A percentile compares a stretch with the other conserved stretches of the same genome.
Evolutionary conservation across 1,140 invertebrate species (phyloP).

Genomic region (Drosophila santomea): DNA sequence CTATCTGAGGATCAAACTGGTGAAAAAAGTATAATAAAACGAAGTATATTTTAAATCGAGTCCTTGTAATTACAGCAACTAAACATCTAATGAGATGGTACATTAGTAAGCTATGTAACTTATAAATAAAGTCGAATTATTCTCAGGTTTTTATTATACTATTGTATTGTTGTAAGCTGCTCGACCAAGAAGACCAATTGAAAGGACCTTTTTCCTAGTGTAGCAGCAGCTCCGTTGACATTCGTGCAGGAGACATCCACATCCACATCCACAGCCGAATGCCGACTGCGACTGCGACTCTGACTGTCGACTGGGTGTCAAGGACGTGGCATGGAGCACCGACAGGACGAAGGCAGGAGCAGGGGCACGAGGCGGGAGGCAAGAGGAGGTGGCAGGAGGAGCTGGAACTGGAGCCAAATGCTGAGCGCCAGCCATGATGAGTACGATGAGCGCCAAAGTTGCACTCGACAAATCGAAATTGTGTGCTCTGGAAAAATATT

Average conservation of each 20-base stretch:
- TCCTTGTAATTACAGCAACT: too few species aligned
- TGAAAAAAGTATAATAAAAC: too few species aligned
- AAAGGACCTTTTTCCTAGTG: slow-evolving; percentile 22
- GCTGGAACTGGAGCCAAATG: slow-evolving; percentile 52
- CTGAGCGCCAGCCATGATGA: slow-evolving; percentile 74
- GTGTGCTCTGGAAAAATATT: slow-evolving; percentile 85
- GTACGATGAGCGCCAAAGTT: slow-evolving; percentile 83
- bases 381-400: background rate
- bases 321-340: slow-evolving; percentile 66
- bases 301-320: slow-evolving; percentile 69
- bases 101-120: too few species aligned
- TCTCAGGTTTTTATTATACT: too few species aligned
- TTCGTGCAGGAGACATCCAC: slow-evolving; percentile 75
- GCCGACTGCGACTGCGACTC: slow-evolving; percentile 53
- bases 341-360: slow-evolving; percentile 13
- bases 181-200: background rate
- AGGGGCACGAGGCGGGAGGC: background rate
- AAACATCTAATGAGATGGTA: too few species aligned
- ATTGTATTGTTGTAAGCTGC: too few species aligned
- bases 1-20: too few species aligned
- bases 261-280: slow-evolving; percentile 15
- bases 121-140: too few species aligned
- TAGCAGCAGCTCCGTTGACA: slow-evolving; percentile 64
- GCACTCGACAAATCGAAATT: slow-evolving; percentile 85
- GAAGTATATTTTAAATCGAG: too few species aligned